Percentiles rank a stretch among this genome's conserved stretches.
Conservation (phyloP, 2,888 invertebrate species). For the Mythimna vitellina region DNA sequence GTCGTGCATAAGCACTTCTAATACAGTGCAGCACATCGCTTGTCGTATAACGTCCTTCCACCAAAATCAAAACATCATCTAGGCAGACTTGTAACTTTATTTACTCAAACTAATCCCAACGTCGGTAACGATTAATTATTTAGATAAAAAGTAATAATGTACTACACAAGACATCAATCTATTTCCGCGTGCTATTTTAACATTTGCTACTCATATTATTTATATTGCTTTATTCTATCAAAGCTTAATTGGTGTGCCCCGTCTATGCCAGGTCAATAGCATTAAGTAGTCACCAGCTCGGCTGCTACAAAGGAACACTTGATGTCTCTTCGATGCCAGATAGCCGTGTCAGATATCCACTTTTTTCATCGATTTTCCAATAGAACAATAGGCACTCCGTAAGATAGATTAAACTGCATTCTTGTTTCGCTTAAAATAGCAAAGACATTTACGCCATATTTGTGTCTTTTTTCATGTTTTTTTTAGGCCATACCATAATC, state of each 20-base stretch:
- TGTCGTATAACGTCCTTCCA: too few relatives aligned
- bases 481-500: too few relatives aligned
- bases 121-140: not conserved
- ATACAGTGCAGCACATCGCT: too few relatives aligned
- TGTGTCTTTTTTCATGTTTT: not conserved
- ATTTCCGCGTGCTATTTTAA: not conserved
- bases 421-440: not conserved
- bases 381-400: slow-evolving; percentile 45
- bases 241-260: slow-evolving; percentile 10
- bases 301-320: slow-evolving; percentile 64
- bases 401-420: not conserved
- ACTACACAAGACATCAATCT: too few relatives aligned
- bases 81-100: too few relatives aligned
- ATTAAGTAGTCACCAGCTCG: slow-evolving; percentile 40
- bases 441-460: not conserved
- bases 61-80: too few relatives aligned
- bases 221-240: not conserved
- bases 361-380: slow-evolving; percentile 52
- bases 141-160: not conserved
- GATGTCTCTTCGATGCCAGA: slow-evolving; percentile 51
- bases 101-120: too few relatives aligned
- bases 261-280: slow-evolving; percentile 31
- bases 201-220: not conserved
- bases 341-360: slow-evolving; percentile 60
- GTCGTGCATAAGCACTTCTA: too few relatives aligned